Evolutionary conservation across 2,888 invertebrate species (phyloP), one percentile per base, ranked within the genome.

Genomic region (Ormyrus thymus): DNA sequence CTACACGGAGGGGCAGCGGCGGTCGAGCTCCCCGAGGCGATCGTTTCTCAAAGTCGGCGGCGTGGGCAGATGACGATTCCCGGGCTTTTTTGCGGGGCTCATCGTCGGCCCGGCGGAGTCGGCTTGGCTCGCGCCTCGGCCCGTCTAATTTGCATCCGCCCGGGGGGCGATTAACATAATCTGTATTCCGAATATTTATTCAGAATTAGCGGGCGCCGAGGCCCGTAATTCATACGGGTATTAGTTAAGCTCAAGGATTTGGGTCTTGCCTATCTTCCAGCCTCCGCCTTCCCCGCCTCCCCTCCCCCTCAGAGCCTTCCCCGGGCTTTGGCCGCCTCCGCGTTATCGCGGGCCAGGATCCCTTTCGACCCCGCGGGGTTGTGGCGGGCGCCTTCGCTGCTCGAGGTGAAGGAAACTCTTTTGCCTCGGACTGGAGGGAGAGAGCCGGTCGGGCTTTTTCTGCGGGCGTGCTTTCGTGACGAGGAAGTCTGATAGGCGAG

Each of bases 161-260:
- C 75, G 68, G 69, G 69, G 81, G 83, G 85, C 85, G 89, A 89
- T 90, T 89, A 90, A 85, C 90, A 89, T 90, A 90, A 89, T 89
- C 89, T 89, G 89, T 87, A 88, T 88, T 86, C 85, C 85, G 89
- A 89, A 90, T 90, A 90, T 90, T 90, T 90, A 90, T 90, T 88
- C 85, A 89, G 88, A 87, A 89, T 90, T 90, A 90, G 87, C 86
- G 84, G 29, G 86, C 82, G 84, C 85, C 84, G 83, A 81, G 69
- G 86, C 85, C 85, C 88, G 87, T 89, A 88, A 88, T 85, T 89
- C 89, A 89, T 88, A 86, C 83, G 84, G 87, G 89, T 87, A 89
- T 89, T 89, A 89, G 89, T 88, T 88, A 87, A 89, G 88, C 88
- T 87, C 85, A 84, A 87, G 88, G 89, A 89, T 89, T 89, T 87